Base-by-base conservation (phyloP, 30 jellyfish, hydroid and myxozoan species). In the Aurelia coerulea region DNA sequence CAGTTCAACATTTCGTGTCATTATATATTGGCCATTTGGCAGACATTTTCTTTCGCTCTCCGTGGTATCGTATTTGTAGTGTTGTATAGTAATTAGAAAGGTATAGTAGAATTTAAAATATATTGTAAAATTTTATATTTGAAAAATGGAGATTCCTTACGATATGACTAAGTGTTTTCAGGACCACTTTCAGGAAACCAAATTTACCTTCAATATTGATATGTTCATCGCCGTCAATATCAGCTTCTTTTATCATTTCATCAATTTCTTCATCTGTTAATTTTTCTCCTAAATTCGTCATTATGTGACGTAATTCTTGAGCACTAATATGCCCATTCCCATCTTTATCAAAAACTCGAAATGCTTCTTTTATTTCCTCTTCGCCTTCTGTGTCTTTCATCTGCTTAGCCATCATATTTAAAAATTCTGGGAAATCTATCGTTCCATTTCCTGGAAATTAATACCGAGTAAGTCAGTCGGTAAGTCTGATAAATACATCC, bases 341-440 rank as follows among this genome's bases (percentile, higher is more conserved):
- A 66, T 90, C 95, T 74, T 90, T 90, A 76, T 90, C 97, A 35
- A 90, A 90, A 34, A 90, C 97, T 14, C 95, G 75, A 81, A 90
- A 90, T 29, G 97, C 97, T 60, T 94, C 99, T 52, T 68, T 81
- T 71, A 94, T 94, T 94, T 94, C 99, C 51, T 88, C 99, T 79
- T 89, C 97, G 8, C 97, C 80, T 49, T 94, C 99, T 19, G 97
- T 65, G 73, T 94, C 97, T 46, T 80, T 89, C 97, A 89, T 88
- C 56, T 90, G 89, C 10, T 91, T 68, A 7, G 96, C 97, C 99
- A 94, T 94, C 99, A 94, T 94, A 67, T 91, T 88, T 67, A 94
- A 69, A 82, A 94, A 94, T 65, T 94, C 99, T 15, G 97, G 97
- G 58, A 94, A 94, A 53, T 94, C 99, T 60, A 94, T 89, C 51